Conservation (phyloP, 1,140 invertebrate genomes). For the Mercenaria mercenaria region DNA sequence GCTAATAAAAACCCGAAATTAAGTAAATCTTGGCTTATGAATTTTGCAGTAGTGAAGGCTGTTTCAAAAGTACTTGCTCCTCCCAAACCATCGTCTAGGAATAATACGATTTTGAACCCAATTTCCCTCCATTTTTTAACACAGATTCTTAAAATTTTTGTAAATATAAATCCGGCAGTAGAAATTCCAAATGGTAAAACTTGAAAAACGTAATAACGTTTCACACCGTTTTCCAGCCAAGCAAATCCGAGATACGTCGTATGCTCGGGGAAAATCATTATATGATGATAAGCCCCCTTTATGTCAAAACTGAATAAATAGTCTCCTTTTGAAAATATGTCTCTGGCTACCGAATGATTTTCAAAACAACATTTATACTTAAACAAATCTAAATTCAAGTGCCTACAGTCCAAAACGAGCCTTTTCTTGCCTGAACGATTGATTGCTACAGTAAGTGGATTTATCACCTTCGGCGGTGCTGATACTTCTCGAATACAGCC, state of each 20-base stretch:
- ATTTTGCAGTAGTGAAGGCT: background rate
- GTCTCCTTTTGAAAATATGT: slow-evolving; percentile 29
- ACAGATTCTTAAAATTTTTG: slow-evolving; percentile 30
- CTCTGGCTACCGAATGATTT: slow-evolving; percentile 36
- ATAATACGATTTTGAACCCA: slow-evolving; percentile 48
- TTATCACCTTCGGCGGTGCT: background rate
- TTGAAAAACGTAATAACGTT: slow-evolving; percentile 18
- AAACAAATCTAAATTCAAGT: slow-evolving; percentile 37
- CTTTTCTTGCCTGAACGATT: background rate
- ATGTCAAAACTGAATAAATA: slow-evolving; percentile 45
- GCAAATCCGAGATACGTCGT: slow-evolving; percentile 37
- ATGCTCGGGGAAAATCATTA: slow-evolving; percentile 44
- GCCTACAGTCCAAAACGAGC: slow-evolving; percentile 36
- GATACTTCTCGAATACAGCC: slow-evolving; percentile 14
- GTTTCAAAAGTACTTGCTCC: background rate
- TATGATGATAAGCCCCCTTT: slow-evolving; percentile 48
- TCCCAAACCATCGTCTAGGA: slow-evolving; percentile 45
- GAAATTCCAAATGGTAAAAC: slow-evolving; percentile 13
- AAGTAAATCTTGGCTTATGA: background rate
- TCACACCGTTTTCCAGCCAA: background rate
- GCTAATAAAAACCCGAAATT: slow-evolving; percentile 14
- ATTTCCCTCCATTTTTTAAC: slow-evolving; percentile 26
- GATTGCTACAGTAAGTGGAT: slow-evolving; percentile 18
- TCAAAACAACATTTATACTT: slow-evolving; percentile 53
- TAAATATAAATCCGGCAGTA: slow-evolving; percentile 52